phyloP scores from a whole-genome alignment of 1,140 invertebrate species.

The Wiebesia pumilae region DNA sequence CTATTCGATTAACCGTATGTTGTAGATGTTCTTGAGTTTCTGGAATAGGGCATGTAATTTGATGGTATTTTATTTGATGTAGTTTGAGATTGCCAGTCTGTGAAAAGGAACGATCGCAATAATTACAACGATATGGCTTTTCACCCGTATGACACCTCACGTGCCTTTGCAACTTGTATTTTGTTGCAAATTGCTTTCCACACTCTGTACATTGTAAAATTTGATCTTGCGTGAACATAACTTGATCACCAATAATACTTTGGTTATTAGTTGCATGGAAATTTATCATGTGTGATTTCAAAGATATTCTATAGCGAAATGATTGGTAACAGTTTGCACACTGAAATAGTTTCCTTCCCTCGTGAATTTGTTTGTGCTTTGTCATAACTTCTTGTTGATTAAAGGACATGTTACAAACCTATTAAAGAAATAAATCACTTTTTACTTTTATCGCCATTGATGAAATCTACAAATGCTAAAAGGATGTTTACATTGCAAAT shows the following conservation, averaged over 20 bases:
- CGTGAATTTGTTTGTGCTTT: constrained; percentile 76
- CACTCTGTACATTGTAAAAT: constrained; percentile 67
- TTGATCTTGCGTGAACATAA: constrained; percentile 52
- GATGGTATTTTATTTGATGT: constrained; percentile 71
- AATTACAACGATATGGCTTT: constrained; percentile 75
- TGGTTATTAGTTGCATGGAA: constrained; percentile 64
- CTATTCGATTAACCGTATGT: constrained; percentile 37
- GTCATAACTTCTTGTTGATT: constrained; percentile 78
- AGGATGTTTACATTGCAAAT: constrained; percentile 68
- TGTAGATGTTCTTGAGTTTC: constrained; percentile 50
- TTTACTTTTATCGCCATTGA: constrained; percentile 11
- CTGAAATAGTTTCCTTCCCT: constrained; percentile 75
- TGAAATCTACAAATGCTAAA: background rate
- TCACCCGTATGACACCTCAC: constrained; percentile 76
- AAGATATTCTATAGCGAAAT: constrained; percentile 71
- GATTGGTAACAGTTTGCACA: constrained; percentile 77
- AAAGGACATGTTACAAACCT: constrained; percentile 78
- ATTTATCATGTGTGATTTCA: constrained; percentile 72
- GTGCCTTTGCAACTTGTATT: constrained; percentile 73
- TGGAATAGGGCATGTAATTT: constrained; percentile 57
- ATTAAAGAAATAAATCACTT: constrained; percentile 38
- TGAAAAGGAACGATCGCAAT: constrained; percentile 76
- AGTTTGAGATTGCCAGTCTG: constrained; percentile 79
- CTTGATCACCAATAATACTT: constrained; percentile 47
- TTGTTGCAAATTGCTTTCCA: constrained; percentile 73